Percentiles rank a stretch among this genome's conserved stretches.
Evolutionary conservation across 2,113 vertebrate genomes (phyloP).

Genomic region (Sterrhoptilus dennistouni): DNA sequence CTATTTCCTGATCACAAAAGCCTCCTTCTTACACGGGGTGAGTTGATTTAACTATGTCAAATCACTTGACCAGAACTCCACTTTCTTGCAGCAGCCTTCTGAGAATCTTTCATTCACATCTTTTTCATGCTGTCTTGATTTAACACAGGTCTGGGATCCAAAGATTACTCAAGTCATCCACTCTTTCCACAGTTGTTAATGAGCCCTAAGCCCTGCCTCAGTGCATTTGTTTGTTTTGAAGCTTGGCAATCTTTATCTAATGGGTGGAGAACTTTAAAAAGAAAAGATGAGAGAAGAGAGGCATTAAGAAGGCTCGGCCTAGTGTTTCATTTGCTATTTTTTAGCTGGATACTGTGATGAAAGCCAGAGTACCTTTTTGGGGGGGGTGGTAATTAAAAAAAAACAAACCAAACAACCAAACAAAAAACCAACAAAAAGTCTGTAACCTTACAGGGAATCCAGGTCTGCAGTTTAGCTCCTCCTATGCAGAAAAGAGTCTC

Average conservation of each 20-base stretch:
- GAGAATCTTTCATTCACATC: neutral
- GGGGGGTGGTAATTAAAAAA: accelerated
- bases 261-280: neutral
- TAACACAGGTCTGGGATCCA: neutral
- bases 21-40: neutral
- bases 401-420: no score
- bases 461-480: neutral
- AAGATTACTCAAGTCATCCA: neutral
- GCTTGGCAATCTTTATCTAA: neutral
- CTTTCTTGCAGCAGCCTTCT: neutral
- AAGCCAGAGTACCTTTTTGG: neutral
- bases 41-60: neutral
- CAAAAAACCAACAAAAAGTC: neutral
- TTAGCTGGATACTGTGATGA: neutral
- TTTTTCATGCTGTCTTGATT: neutral
- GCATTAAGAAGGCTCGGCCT: neutral
- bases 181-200: neutral
- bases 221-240: neutral
- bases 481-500: neutral
- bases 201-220: neutral
- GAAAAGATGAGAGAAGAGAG: neutral
- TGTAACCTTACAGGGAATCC: neutral
- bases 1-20: neutral
- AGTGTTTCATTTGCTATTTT: neutral
- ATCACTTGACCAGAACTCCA: neutral